A percentile compares a stretch with the other conserved stretches of the same genome.
Conservation (phyloP, 2,797 vertebrate species). For the Pipistrellus kuhlii region DNA sequence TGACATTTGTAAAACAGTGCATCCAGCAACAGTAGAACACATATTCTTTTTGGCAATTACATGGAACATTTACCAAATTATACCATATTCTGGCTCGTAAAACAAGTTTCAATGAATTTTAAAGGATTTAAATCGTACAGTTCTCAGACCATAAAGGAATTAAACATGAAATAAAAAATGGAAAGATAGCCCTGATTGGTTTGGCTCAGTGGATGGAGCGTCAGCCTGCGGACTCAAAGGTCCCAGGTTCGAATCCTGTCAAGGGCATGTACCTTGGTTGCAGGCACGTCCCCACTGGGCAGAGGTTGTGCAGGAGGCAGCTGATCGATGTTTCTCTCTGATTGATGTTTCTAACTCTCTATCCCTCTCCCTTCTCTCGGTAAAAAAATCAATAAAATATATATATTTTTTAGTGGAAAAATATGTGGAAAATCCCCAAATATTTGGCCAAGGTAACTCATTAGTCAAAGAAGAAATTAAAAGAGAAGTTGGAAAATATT, state of each 20-base stretch:
- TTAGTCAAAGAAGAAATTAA: not conserved
- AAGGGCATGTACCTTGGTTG: no score
- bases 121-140: not conserved
- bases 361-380: no score
- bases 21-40: not conserved
- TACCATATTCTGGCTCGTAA: not conserved
- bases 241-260: no score
- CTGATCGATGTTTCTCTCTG: no score
- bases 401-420: not conserved
- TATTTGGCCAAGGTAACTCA: not conserved
- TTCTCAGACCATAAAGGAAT: not conserved
- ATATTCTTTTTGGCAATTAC: not conserved
- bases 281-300: no score
- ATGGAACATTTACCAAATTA: not conserved
- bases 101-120: not conserved
- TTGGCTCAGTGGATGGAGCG: no score
- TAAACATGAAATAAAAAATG: not conserved
- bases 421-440: not conserved
- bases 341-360: no score
- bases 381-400: no score
- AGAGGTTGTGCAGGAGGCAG: no score
- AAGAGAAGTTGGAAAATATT: conserved; percentile 17
- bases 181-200: not conserved
- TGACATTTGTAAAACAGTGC: not conserved
- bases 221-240: no score